These are phyloP conservation scores for Mesaphorura yosii DNA, from an alignment of 1,140 invertebrate genomes.

Conservation along the genomic window DNA sequence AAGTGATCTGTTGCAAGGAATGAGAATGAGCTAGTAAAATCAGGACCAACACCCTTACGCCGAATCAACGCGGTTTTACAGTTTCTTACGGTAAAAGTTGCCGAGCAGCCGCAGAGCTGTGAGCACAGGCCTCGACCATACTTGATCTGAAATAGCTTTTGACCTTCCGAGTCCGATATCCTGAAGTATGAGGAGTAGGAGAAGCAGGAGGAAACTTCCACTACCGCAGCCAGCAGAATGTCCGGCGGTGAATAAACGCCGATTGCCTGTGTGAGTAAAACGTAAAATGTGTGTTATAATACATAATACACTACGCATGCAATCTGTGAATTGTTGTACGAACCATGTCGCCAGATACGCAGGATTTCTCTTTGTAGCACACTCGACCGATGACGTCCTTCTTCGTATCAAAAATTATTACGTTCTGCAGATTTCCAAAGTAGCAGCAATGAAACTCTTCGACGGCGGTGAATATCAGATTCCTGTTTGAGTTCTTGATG, in stretches of 20 bases:
- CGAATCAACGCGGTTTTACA: too few relatives aligned
- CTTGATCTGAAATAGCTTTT: constrained; percentile 10
- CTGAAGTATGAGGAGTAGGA: constrained; percentile 7
- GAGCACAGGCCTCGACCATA: too few relatives aligned
- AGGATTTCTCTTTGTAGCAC: constrained; percentile 21
- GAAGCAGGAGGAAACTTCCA: constrained; percentile 13
- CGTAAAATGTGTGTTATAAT: too few relatives aligned
- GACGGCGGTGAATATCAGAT: constrained; percentile 10
- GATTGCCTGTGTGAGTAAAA: constrained; percentile 9
- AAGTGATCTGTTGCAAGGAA: constrained; percentile 11
- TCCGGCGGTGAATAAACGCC: constrained; percentile 17
- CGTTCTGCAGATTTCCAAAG: constrained; percentile 16
- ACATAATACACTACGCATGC: too few relatives aligned
- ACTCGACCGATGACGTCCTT: constrained; percentile 14
- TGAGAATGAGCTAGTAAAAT: too few relatives aligned
- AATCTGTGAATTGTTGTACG: too few relatives aligned
- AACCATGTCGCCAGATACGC: constrained; percentile 10
- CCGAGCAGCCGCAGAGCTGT: too few relatives aligned
- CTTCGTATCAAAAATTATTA: constrained; percentile 7
- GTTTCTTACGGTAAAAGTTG: too few relatives aligned
- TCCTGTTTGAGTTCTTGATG: constrained; percentile 2
- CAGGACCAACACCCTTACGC: too few relatives aligned
- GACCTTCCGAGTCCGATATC: constrained; percentile 16
- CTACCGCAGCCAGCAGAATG: constrained; percentile 11
- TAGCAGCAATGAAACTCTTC: constrained; percentile 10